phyloP scores from a whole-genome alignment of 2,797 vertebrate species.

The Sphenodon punctatus region DNA sequence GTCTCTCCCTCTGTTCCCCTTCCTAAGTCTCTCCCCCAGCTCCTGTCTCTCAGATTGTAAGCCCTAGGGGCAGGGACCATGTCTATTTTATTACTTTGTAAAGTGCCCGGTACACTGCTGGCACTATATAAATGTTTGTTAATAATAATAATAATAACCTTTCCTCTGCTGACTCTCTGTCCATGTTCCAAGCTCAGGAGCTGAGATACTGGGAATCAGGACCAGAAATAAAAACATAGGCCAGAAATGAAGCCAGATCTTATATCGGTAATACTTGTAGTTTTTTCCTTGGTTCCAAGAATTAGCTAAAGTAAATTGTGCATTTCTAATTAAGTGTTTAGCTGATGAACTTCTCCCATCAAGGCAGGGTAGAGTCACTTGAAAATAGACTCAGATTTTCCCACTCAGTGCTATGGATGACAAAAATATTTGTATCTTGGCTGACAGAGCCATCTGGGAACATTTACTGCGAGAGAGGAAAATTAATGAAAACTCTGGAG shows the following conservation, averaged over 20 bases:
- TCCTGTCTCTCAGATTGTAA: too few species aligned
- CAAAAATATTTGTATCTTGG: slow-evolving; percentile 29
- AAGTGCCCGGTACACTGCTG: too few species aligned
- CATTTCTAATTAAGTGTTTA: slow-evolving; percentile 26
- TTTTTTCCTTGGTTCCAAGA: slow-evolving; percentile 34
- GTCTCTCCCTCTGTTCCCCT: too few species aligned
- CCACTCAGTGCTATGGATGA: neutral
- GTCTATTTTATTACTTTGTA: too few species aligned
- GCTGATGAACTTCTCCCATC: slow-evolving; percentile 13
- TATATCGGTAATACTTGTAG: slow-evolving; percentile 18
- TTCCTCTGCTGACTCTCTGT: too few species aligned
- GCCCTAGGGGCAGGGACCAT: too few species aligned
- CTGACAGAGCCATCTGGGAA: slow-evolving; percentile 37
- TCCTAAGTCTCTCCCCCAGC: too few species aligned
- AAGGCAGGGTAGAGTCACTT: neutral
- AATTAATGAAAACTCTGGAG: slow-evolving; percentile 42
- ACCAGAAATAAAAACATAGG: neutral
- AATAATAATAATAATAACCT: too few species aligned
- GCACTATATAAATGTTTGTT: too few species aligned
- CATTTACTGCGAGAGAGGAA: slow-evolving; percentile 36
- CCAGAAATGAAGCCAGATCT: slow-evolving; percentile 18
- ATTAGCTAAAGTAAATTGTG: slow-evolving; percentile 53
- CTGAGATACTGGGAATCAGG: neutral
- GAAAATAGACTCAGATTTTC: neutral
- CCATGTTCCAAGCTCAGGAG: neutral